A percentile compares a stretch with the other conserved stretches of the same genome.
Conservation (phyloP, 2,888 invertebrate species). For the Cartodere bifasciata region DNA sequence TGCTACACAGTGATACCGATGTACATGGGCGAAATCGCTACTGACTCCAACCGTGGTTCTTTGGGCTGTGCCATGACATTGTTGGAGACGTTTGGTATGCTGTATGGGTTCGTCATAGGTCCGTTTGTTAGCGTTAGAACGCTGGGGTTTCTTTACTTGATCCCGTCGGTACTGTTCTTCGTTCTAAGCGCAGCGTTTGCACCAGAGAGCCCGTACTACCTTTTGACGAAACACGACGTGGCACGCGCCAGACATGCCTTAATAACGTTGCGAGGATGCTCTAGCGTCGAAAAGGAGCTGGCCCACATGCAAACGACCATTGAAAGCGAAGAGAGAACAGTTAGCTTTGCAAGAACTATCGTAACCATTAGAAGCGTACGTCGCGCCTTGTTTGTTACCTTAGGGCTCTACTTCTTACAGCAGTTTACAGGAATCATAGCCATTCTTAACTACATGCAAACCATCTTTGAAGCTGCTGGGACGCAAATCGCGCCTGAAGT, state of each 20-base stretch:
- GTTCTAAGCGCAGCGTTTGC: not conserved
- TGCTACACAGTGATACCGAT: conserved; percentile 11
- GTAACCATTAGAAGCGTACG: not conserved
- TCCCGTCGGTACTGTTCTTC: not conserved
- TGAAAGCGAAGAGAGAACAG: not conserved
- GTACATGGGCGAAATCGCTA: conserved; percentile 11
- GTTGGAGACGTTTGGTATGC: conserved; percentile 1
- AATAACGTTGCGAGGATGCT: not conserved
- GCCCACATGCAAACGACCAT: not conserved
- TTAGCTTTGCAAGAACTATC: not conserved
- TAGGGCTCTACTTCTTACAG: conserved; percentile 26
- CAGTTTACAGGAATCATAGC: conserved; percentile 53
- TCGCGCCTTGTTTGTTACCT: conserved; percentile 30
- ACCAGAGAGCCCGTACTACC: conserved; percentile 6
- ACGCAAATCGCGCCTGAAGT: conserved; percentile 39
- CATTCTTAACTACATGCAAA: conserved; percentile 61
- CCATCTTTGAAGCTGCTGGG: conserved; percentile 44
- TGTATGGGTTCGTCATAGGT: conserved; percentile 1
- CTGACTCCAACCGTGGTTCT: conserved; percentile 1
- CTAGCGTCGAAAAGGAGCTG: conserved; percentile 4
- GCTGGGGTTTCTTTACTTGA: not conserved
- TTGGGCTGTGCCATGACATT: not conserved
- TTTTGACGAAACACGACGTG: not conserved
- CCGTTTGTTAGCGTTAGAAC: conserved; percentile 2
- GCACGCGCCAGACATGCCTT: not conserved